Base-by-base conservation (phyloP, 2,888 invertebrate genomes). In the Actias luna region DNA sequence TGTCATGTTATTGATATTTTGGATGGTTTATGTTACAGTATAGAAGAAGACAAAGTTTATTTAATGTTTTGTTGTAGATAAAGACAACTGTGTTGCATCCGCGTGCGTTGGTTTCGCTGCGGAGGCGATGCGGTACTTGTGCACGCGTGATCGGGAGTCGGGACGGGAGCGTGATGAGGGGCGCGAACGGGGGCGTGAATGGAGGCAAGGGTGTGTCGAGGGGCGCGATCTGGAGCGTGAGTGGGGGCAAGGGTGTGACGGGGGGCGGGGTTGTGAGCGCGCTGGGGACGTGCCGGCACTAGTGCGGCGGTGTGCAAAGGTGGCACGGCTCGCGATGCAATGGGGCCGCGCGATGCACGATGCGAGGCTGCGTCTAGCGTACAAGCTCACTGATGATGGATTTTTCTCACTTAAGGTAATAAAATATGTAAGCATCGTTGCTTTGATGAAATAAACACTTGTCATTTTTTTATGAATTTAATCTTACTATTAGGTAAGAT, bases 291-390 rank as follows among this genome's bases (percentile, higher is more conserved):
- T 77, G 31, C 76, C 73, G 8, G 61, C 68, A 58, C 62, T 83
- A 67, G 62, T 87, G 74, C 73, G 76, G 18, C 76, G 78, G 1
- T 78, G 82, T 61, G 80, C 77, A 10, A 76, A 67, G 39, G 71
- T 76, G 0, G 78, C 82, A 16, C 72, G 82, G 18, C 72, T 82
- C 0, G 81, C 84, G 42, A 60, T 73, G 42, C 77, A 75, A 60
- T 90, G 84, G 85, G 85, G 79, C 16, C 76, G 77, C 39, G 82
- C 79, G 22, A 85, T 87, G 88, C 79, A 78, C 39, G 81, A 82
- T 63, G 83, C 85, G 5, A 65, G 75, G n/a, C 36, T 75, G n/a
- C 78, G 81, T 0, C 80, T 91, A 33, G 91, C 89, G 0, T 88
- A 78, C 72, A 64, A 70, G 10, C 67, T 89, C 27, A 64, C 68